phyloP scores from a whole-genome alignment of 2,113 vertebrate species.

The Tyrannus savana region DNA sequence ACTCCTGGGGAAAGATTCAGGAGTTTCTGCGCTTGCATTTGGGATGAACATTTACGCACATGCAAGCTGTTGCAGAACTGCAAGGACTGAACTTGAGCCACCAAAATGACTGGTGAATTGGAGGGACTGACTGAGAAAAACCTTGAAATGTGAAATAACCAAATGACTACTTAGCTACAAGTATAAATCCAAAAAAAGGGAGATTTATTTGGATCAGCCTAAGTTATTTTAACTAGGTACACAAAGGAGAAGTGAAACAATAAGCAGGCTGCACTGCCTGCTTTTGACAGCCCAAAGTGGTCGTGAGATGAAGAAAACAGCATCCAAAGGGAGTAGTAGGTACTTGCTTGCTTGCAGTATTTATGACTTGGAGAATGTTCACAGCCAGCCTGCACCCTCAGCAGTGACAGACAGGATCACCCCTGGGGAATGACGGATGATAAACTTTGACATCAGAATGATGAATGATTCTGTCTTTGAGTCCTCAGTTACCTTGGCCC shows the following conservation, averaged over 20 bases:
- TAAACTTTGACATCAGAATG: not conserved
- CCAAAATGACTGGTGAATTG: slow-evolving; percentile 9
- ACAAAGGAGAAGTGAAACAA: not conserved
- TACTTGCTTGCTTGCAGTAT: not conserved
- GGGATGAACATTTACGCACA: slow-evolving; percentile 20
- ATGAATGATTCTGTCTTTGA: not conserved
- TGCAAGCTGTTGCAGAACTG: not conserved
- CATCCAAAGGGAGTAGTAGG: not conserved
- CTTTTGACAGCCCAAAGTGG: not conserved
- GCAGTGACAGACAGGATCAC: not conserved
- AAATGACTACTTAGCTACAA: slow-evolving; percentile 11
- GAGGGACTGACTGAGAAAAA: slow-evolving; percentile 34
- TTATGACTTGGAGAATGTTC: not conserved
- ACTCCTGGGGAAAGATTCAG: slow-evolving; percentile 75
- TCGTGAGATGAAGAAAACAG: not conserved
- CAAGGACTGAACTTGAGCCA: slow-evolving; percentile 23
- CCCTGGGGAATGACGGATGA: not conserved
- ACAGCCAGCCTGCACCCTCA: not conserved
- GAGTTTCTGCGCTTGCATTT: slow-evolving; percentile 73
- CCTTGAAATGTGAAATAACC: not conserved
- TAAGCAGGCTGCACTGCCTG: not conserved
- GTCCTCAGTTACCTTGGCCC: not conserved
- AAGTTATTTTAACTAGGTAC: not conserved
- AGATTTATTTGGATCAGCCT: not conserved
- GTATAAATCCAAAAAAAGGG: not conserved